A percentile compares a stretch with the other conserved stretches of the same genome.
Evolutionary conservation across 2,113 vertebrate genomes (phyloP).

Genomic region (Pipra filicauda): DNA sequence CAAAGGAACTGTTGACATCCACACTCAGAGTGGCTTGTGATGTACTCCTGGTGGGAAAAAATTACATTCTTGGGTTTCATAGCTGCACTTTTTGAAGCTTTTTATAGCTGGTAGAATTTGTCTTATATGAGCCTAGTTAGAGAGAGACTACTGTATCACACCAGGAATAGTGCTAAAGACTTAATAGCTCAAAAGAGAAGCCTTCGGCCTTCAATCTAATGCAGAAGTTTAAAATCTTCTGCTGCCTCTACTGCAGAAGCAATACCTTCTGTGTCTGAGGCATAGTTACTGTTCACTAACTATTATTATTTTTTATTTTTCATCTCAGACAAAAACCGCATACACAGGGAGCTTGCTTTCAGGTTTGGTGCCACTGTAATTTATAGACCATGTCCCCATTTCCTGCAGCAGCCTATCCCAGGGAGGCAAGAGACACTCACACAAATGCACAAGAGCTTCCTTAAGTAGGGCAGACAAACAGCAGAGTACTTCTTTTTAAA

Average conservation of each 20-base stretch:
- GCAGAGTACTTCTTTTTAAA: neutral
- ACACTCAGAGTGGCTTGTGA: neutral
- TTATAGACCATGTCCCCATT: neutral
- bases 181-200: neutral
- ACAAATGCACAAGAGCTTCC: neutral
- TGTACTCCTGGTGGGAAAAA: slow-evolving; percentile 7
- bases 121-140: neutral
- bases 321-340: neutral
- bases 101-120: neutral
- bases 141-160: neutral
- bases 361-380: neutral
- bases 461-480: neutral
- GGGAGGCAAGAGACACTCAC: neutral
- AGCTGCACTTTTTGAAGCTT: neutral
- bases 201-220: neutral
- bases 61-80: neutral
- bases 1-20: slow-evolving; percentile 17
- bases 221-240: neutral
- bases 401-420: neutral
- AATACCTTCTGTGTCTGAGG: neutral
- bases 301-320: neutral
- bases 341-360: neutral
- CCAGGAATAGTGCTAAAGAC: neutral
- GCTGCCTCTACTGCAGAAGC: neutral
- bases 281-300: neutral